These are phyloP conservation scores for Mungos mungo DNA, from an alignment of 2,113 vertebrate genomes.

Conservation along the genomic window DNA sequence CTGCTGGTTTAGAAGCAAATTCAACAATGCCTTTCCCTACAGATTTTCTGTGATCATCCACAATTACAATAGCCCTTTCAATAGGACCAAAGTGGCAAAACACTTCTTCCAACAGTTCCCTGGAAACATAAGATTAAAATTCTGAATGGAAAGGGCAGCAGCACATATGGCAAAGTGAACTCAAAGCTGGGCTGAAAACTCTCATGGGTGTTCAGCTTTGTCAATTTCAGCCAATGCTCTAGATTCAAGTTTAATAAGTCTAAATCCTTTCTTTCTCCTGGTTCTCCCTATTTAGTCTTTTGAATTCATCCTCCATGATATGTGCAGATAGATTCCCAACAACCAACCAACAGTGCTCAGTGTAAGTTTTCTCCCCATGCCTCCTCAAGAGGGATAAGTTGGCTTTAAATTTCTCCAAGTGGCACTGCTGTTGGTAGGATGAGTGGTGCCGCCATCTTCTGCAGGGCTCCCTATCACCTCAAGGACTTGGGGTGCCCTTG, in stretches of 20 bases:
- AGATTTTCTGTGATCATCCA: constrained; percentile 96
- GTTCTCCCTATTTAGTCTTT: constrained; percentile 95
- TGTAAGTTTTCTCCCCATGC: constrained; percentile 97
- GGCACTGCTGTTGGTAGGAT: constrained; percentile 76
- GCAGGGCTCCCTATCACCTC: constrained; percentile 79
- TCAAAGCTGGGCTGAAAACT: constrained; percentile 91
- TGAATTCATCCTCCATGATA: constrained; percentile 95
- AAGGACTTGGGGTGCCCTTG: constrained; percentile 77
- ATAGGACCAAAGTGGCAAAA: constrained; percentile 98
- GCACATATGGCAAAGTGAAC: constrained; percentile 98
- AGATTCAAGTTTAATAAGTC: constrained; percentile 97
- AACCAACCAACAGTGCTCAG: constrained; percentile 96
- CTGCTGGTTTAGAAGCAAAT: constrained; percentile 96
- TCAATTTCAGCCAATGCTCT: constrained; percentile 96
- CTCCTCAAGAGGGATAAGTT: constrained; percentile 93
- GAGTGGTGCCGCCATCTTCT: constrained; percentile 81
- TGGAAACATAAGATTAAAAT: constrained; percentile 96
- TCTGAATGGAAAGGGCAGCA: constrained; percentile 94
- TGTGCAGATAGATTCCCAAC: constrained; percentile 97
- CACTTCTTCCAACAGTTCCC: constrained; percentile 97
- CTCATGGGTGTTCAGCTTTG: constrained; percentile 96
- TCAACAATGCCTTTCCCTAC: constrained; percentile 96
- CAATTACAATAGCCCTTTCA: constrained; percentile 96
- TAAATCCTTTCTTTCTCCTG: constrained; percentile 97
- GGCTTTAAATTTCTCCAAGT: constrained; percentile 89